A percentile compares a stretch with the other conserved stretches of the same genome.
These are phyloP conservation scores for Cavia aperea DNA, from an alignment of 2,113 vertebrate species.

Conservation along the genomic window DNA sequence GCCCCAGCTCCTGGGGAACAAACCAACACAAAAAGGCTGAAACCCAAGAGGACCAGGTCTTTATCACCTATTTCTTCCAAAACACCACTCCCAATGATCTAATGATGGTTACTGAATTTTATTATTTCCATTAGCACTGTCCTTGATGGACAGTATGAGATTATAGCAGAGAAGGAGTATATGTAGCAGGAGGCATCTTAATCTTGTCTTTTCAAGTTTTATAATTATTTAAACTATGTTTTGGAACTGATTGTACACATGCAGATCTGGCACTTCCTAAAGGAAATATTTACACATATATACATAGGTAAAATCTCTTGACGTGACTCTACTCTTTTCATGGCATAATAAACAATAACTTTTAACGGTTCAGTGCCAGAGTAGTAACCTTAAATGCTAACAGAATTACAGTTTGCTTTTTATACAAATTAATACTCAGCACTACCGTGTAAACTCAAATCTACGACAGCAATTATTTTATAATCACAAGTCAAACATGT, in stretches of 20 bases:
- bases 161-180: too few relatives aligned
- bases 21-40: not conserved
- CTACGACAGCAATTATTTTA: constrained; percentile 58
- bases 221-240: not conserved
- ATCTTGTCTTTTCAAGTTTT: not conserved
- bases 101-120: not conserved
- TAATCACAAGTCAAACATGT: constrained; percentile 70
- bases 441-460: constrained; percentile 32
- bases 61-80: not conserved
- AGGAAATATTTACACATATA: not conserved
- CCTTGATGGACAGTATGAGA: not conserved
- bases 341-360: not conserved
- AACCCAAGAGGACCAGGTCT: not conserved
- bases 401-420: constrained; percentile 47
- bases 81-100: not conserved
- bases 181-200: not conserved
- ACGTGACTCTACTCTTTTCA: not conserved
- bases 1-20: not conserved
- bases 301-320: not conserved
- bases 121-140: not conserved
- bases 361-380: not conserved
- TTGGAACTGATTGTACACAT: constrained; percentile 31
- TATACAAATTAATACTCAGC: constrained; percentile 27
- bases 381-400: constrained; percentile 23
- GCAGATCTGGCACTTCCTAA: not conserved